Conservation (phyloP, 1,140 invertebrate genomes). For the Conus ventricosus region DNA sequence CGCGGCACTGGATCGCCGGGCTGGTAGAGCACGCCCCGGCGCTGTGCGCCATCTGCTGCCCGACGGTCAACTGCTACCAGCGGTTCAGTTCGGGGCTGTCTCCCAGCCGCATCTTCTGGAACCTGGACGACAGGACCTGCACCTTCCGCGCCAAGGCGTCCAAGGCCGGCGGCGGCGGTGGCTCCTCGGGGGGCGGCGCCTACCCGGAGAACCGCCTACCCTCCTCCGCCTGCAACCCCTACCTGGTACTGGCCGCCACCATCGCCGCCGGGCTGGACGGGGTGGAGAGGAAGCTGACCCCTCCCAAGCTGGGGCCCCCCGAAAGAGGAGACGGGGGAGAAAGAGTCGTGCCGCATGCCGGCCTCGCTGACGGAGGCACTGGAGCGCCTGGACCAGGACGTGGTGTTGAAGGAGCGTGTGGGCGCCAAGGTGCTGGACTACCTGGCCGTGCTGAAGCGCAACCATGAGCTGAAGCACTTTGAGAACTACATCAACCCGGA, state of each 20-base stretch:
- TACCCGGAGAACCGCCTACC: conserved; percentile 56
- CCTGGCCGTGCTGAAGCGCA: conserved; percentile 46
- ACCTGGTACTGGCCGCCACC: conserved; percentile 52
- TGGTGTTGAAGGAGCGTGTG: conserved; percentile 43
- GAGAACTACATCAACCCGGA: conserved; percentile 20
- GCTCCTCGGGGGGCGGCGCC: conserved; percentile 19
- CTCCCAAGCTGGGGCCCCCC: conserved; percentile 16
- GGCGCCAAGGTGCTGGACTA: conserved; percentile 43
- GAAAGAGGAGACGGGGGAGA: background rate
- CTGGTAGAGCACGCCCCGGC: conserved; percentile 48
- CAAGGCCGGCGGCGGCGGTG: background rate
- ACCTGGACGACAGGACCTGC: conserved; percentile 35
- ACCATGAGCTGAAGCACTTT: conserved; percentile 42
- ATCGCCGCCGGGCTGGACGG: conserved; percentile 58
- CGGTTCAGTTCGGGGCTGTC: conserved; percentile 40
- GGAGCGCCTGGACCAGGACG: conserved; percentile 42
- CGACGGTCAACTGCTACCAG: conserved; percentile 55
- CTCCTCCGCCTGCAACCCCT: conserved; percentile 50
- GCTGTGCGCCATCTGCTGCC: conserved; percentile 48
- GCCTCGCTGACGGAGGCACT: conserved; percentile 47
- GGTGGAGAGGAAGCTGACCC: conserved; percentile 43
- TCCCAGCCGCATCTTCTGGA: conserved; percentile 47
- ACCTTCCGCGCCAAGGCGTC: conserved; percentile 36
- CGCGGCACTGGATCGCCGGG: conserved; percentile 52
- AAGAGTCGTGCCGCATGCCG: conserved; percentile 35